Conservation (phyloP, 2,797 vertebrate genomes). For the Hyperoplus immaculatus region DNA sequence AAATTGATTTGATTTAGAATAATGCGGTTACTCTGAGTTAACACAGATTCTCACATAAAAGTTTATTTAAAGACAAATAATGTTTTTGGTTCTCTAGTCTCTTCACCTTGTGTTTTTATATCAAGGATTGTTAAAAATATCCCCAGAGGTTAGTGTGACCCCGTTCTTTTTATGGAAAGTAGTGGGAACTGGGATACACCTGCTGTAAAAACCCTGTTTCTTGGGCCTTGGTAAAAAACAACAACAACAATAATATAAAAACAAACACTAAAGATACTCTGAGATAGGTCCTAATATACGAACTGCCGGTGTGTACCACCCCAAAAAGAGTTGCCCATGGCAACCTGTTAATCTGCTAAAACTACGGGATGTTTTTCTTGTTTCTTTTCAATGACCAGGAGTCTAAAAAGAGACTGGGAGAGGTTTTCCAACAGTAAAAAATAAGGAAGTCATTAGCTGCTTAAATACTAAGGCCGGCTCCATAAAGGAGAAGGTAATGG, state of each 20-base stretch:
- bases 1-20: conserved; percentile 24
- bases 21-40: neutral
- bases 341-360: conserved; percentile 60
- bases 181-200: conserved; percentile 10
- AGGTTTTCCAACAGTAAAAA: conserved; percentile 70
- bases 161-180: conserved; percentile 11
- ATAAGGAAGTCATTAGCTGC: conserved; percentile 81
- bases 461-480: conserved; percentile 66
- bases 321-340: conserved; percentile 52
- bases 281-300: conserved; percentile 33
- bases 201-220: conserved; percentile 17
- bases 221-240: conserved; percentile 24
- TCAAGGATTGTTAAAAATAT: conserved; percentile 17
- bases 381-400: conserved; percentile 50
- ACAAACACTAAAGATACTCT: conserved; percentile 5
- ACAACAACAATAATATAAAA: conserved; percentile 20
- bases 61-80: conserved; percentile 14
- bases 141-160: neutral
- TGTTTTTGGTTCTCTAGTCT: neutral
- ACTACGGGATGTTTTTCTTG: conserved; percentile 69
- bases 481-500: conserved; percentile 74
- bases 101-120: conserved; percentile 12
- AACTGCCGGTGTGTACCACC: conserved; percentile 21
- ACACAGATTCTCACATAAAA: neutral
- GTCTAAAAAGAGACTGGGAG: conserved; percentile 59